These are phyloP conservation scores for Heterocephalus glaber DNA, from an alignment of 2,113 vertebrate species.

Conservation along the genomic window DNA sequence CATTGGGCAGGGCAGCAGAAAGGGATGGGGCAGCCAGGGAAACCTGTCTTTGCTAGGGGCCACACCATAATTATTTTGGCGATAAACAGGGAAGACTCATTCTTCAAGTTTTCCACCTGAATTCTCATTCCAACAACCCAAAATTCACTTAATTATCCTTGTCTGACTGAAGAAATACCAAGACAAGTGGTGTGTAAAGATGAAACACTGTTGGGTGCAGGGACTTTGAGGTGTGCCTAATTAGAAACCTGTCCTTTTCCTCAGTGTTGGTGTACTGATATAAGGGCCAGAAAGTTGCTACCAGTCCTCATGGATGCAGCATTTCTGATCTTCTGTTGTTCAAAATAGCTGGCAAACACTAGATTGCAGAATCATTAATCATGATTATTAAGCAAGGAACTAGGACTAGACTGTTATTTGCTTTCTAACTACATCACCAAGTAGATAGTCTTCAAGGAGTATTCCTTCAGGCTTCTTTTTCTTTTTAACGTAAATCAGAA, in stretches of 20 bases:
- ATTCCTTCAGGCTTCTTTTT: neutral
- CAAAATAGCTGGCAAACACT: neutral
- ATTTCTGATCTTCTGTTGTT: conserved; percentile 37
- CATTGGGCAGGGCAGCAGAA: neutral
- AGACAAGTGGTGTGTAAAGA: conserved; percentile 53
- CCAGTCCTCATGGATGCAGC: neutral
- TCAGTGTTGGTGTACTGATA: neutral
- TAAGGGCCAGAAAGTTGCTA: neutral
- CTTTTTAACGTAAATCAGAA: neutral
- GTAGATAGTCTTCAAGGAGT: neutral
- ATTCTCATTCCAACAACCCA: neutral
- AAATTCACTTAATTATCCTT: conserved; percentile 42
- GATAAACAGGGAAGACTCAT: neutral
- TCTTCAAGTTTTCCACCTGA: neutral
- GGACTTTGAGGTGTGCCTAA: neutral
- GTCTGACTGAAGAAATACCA: neutral
- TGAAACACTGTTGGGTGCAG: neutral
- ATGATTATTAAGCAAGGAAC: conserved; percentile 47
- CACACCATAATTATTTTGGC: neutral
- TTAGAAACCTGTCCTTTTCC: conserved; percentile 14
- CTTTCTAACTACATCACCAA: neutral
- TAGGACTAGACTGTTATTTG: neutral
- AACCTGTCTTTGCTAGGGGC: neutral
- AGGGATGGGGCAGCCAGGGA: neutral
- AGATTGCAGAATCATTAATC: conserved; percentile 2